Evolutionary conservation across 2,113 vertebrate species (phyloP).

Genomic region (Puntigrus tetrazona): DNA sequence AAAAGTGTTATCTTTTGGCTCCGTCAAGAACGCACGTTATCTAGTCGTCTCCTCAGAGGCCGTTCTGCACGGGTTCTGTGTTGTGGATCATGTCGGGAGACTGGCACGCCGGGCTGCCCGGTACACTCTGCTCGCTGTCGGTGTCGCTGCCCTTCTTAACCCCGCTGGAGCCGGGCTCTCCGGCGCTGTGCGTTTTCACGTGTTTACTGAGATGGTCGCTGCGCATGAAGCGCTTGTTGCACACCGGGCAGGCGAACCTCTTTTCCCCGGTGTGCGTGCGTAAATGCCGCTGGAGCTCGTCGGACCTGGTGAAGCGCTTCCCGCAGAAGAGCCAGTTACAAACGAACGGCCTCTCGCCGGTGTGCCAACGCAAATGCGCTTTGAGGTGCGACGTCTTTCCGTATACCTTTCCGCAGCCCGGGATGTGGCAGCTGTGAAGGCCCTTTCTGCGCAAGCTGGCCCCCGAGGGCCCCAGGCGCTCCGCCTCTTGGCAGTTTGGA

Average conservation of each 20-base stretch:
- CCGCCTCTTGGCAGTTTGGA: conserved; percentile 90
- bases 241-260: conserved; percentile 85
- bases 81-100: conserved; percentile 81
- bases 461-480: conserved; percentile 82
- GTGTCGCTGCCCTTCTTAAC: conserved; percentile 87
- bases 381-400: conserved; percentile 92
- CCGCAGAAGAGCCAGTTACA: conserved; percentile 95
- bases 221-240: conserved; percentile 93
- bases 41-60: conserved; percentile 34
- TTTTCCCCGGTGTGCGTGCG: conserved; percentile 95
- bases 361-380: conserved; percentile 93
- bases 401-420: conserved; percentile 90
- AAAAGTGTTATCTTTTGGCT: neutral
- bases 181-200: conserved; percentile 84
- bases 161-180: conserved; percentile 66
- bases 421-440: conserved; percentile 90
- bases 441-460: conserved; percentile 84
- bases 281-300: conserved; percentile 90
- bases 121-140: conserved; percentile 85
- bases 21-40: neutral
- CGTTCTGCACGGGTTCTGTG: conserved; percentile 64
- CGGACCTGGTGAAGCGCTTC: conserved; percentile 90
- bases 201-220: conserved; percentile 93
- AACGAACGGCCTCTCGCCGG: conserved; percentile 89
- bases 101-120: conserved; percentile 83